Conservation (phyloP, 2,888 invertebrate species). For the Lasius platythorax region DNA sequence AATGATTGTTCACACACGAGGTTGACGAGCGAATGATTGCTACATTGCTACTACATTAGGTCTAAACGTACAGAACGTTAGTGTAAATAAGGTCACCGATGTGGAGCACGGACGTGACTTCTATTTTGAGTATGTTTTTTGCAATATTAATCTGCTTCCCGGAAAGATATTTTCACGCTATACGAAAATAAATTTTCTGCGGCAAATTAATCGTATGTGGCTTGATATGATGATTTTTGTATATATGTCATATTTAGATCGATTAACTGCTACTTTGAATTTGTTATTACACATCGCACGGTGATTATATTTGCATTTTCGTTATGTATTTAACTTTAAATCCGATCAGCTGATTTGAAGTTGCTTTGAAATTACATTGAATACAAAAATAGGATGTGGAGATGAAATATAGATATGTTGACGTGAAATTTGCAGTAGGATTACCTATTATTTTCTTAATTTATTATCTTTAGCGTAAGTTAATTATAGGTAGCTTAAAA, state of each 20-base stretch:
- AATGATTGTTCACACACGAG: constrained; percentile 16
- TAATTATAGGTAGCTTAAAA: constrained; percentile 6
- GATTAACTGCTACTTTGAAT: not conserved
- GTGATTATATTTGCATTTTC: not conserved
- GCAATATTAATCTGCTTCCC: constrained; percentile 32
- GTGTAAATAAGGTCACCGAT: constrained; percentile 36
- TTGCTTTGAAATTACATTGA: not conserved
- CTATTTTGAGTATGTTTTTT: not conserved
- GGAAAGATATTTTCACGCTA: not conserved
- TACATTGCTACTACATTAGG: constrained; percentile 30
- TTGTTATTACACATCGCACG: not conserved
- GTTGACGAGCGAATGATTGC: constrained; percentile 1
- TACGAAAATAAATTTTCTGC: constrained; percentile 24
- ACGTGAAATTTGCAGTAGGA: not conserved
- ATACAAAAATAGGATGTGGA: not conserved
- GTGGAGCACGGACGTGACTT: not conserved
- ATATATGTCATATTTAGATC: not conserved
- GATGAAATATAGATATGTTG: not conserved
- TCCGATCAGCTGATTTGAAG: not conserved
- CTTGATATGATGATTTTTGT: constrained; percentile 1
- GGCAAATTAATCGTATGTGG: not conserved
- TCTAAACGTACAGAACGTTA: constrained; percentile 29
- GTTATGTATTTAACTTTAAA: not conserved
- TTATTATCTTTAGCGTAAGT: not conserved
- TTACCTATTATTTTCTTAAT: not conserved